Base-by-base conservation (phyloP, 2,888 invertebrate species). In the Drosophila anomalata region DNA sequence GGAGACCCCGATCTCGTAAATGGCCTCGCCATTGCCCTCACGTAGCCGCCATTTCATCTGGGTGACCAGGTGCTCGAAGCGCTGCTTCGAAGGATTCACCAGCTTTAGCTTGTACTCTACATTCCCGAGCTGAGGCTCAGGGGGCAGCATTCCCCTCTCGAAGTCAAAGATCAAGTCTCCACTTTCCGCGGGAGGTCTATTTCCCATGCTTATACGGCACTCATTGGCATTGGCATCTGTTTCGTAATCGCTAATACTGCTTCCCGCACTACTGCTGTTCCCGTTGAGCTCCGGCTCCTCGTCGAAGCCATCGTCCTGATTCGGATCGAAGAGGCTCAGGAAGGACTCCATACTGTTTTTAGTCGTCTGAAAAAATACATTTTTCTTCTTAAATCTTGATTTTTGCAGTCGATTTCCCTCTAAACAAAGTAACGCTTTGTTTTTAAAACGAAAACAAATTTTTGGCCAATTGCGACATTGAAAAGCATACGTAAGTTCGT, bases 41-140 rank as follows among this genome's bases (percentile, higher is more conserved):
- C 97, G 94, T 9, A 99, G 93, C 0, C 99, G 94, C 99, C 99
- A 99, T 93, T 99, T 99, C 94, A 99, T 94, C 95, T 99, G 99
- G 0, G 99, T 99, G 20, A 99, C 98, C 31, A 99, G 93, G 92
- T 99, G 99, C 91, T 99, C 98, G 88, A 98, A 96, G 68, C 99
- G 94, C 81, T 96, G 95, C 90, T 96, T 96, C 22, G 98, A 96
- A 0, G 98, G 97, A 91, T 96, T 96, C 7, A 99, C 96, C 61
- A 99, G 93, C 89, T 99, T 98, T 63, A 99, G 92, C 92, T 99
- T 99, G 92, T 99, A 99, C 92, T 99, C 99, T 31, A 99, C 95
- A 91, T 99, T 99, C 8, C 99, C 99, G 86, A 97, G 95, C 90
- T 98, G 96, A 0, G 98, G 97, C 90, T 98, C 98, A 0, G 98